These are phyloP conservation scores for Zoanthus sansibaricus DNA, from an alignment of 92 coral and sea anemone genomes.

Conservation along the genomic window DNA sequence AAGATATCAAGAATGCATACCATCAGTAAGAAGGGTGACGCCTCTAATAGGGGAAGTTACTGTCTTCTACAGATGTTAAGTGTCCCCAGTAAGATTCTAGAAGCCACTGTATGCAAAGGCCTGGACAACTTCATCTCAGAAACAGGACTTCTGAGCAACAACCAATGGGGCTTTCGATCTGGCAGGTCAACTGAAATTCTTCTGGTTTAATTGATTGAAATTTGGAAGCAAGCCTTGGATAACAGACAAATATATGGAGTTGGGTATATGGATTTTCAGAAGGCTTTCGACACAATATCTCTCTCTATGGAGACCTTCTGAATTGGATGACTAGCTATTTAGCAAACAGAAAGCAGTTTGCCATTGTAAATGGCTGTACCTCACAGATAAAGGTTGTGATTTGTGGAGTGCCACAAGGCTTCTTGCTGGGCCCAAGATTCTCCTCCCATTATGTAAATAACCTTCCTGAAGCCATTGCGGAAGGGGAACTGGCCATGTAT, in stretches of 20 bases:
- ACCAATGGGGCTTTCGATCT: constrained; percentile 49
- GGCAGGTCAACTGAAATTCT: constrained; percentile 55
- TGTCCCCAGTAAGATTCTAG: constrained; percentile 29
- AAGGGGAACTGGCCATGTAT: constrained; percentile 48
- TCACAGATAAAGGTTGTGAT: constrained; percentile 38
- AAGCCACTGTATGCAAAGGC: not conserved
- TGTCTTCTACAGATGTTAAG: constrained; percentile 66
- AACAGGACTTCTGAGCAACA: not conserved
- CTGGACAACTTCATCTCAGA: not conserved
- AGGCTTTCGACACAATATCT: constrained; percentile 36
- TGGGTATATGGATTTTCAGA: constrained; percentile 44
- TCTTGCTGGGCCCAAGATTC: constrained; percentile 56
- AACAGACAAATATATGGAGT: constrained; percentile 32
- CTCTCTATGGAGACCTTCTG: constrained; percentile 34
- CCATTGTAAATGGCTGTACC: constrained; percentile 19
- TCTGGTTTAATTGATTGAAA: constrained; percentile 30
- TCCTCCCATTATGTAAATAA: constrained; percentile 49
- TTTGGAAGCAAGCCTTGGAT: constrained; percentile 50
- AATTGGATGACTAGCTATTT: constrained; percentile 31
- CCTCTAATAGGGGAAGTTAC: constrained; percentile 53
- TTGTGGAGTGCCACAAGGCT: constrained; percentile 65
- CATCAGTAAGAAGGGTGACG: constrained; percentile 63
- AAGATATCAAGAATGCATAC: constrained; percentile 61
- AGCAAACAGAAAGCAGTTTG: constrained; percentile 48
- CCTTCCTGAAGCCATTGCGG: constrained; percentile 40